These are phyloP conservation scores for Trachymyrmex cornetzi DNA, from an alignment of 1,140 invertebrate genomes.

Conservation along the genomic window DNA sequence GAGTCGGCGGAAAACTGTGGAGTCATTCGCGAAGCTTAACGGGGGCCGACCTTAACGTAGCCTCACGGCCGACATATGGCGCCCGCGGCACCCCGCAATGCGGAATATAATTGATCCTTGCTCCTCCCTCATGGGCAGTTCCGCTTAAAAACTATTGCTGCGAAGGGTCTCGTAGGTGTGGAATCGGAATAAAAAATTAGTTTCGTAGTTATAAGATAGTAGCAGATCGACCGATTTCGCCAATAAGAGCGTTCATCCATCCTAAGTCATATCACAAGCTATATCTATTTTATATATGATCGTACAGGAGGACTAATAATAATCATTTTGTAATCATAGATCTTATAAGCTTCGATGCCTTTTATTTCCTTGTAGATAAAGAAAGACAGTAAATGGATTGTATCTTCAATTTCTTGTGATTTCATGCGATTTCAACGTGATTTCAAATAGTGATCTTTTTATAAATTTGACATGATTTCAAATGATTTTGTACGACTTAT, in stretches of 20 bases:
- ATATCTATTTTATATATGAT: no score
- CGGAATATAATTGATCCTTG: slow-evolving; percentile 37
- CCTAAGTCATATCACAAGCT: no score
- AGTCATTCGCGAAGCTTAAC: slow-evolving; percentile 71
- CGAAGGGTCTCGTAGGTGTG: neutral
- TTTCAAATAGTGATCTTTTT: no score
- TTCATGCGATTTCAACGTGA: no score
- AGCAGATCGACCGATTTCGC: neutral
- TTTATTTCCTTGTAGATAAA: no score
- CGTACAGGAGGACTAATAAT: no score
- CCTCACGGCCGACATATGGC: slow-evolving; percentile 68
- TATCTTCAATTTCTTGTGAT: no score
- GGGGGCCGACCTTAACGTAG: slow-evolving; percentile 18
- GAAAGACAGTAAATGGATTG: no score
- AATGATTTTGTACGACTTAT: no score
- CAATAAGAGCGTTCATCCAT: neutral
- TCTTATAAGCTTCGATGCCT: no score
- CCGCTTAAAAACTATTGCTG: slow-evolving; percentile 3
- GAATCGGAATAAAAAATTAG: neutral
- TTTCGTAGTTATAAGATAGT: neutral
- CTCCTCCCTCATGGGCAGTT: neutral
- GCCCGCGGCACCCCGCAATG: slow-evolving; percentile 45
- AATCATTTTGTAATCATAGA: no score
- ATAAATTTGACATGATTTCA: no score
- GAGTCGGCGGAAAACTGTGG: slow-evolving; percentile 46